phyloP scores from a whole-genome alignment of 2,797 vertebrate genomes.

The Syngnathus rostellatus region DNA sequence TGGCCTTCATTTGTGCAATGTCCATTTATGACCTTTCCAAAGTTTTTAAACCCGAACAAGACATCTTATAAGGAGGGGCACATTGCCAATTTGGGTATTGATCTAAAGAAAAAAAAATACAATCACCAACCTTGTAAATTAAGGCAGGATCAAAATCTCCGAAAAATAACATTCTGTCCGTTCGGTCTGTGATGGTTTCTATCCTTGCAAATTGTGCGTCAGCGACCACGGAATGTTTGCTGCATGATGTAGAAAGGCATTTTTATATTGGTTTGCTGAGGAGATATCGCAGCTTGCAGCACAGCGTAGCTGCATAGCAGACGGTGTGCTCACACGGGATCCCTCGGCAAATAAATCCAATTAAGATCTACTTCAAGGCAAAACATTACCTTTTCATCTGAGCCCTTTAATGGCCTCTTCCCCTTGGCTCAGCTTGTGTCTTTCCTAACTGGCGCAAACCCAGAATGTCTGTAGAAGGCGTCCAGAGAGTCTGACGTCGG shows the following conservation, averaged over 20 bases:
- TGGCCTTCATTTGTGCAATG: not conserved
- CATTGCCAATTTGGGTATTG: not conserved
- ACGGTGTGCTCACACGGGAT: conserved; percentile 17
- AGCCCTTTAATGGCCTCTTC: conserved; percentile 52
- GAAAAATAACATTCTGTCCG: not conserved
- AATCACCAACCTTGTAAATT: not conserved
- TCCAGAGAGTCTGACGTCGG: conserved; percentile 30
- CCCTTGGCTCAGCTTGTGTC: conserved; percentile 36
- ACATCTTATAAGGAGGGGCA: not conserved
- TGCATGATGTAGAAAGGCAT: conserved; percentile 35
- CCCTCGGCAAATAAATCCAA: conserved; percentile 22
- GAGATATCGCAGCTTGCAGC: conserved; percentile 7
- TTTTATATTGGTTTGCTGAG: conserved; percentile 27
- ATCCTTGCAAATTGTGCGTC: conserved; percentile 47
- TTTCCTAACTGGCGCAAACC: conserved; percentile 54
- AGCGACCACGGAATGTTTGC: conserved; percentile 37
- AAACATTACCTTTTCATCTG: conserved; percentile 23
- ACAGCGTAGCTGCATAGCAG: conserved; percentile 17
- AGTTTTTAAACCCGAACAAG: not conserved
- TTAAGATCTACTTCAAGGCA: conserved; percentile 29
- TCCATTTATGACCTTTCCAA: not conserved
- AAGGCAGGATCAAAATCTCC: not conserved
- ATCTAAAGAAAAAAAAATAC: not conserved
- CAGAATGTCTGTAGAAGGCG: conserved; percentile 53
- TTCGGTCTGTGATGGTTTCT: not conserved